These are phyloP conservation scores for Umimayanthus chanpuru DNA, from an alignment of 92 coral and sea anemone species.

Conservation along the genomic window DNA sequence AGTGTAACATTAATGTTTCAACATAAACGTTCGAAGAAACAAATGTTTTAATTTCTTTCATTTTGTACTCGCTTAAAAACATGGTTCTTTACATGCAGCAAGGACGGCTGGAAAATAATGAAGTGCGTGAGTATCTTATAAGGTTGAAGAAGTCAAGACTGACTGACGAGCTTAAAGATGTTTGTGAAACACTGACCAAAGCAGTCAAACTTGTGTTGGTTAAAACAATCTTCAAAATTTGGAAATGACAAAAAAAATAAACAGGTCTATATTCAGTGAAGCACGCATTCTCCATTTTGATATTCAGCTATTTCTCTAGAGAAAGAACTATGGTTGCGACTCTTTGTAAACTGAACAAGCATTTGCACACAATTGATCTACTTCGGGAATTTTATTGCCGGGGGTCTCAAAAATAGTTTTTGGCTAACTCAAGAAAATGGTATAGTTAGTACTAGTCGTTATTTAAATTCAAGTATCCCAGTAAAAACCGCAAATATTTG, in stretches of 20 bases:
- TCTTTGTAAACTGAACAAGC: too few species aligned
- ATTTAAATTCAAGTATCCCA: too few species aligned
- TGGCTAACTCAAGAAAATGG: too few species aligned
- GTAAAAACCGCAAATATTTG: too few species aligned
- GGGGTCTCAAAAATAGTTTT: too few species aligned
- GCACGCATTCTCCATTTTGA: too few species aligned
- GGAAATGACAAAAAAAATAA: neutral
- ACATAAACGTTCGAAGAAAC: neutral
- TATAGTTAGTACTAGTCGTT: too few species aligned
- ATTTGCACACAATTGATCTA: too few species aligned
- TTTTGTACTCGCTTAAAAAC: neutral
- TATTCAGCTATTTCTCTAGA: too few species aligned
- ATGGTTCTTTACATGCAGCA: neutral
- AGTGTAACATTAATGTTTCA: conserved; percentile 5
- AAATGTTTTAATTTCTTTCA: neutral
- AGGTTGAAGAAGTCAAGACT: neutral
- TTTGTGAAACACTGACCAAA: neutral
- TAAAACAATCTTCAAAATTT: neutral
- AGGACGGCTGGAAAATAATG: neutral
- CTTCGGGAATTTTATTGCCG: too few species aligned
- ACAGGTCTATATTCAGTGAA: neutral
- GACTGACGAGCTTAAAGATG: neutral
- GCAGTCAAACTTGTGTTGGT: neutral
- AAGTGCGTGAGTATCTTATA: neutral
- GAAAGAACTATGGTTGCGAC: too few species aligned